These are phyloP conservation scores for Sminthurinus signatus DNA, from an alignment of 1,140 invertebrate species.

Conservation along the genomic window DNA sequence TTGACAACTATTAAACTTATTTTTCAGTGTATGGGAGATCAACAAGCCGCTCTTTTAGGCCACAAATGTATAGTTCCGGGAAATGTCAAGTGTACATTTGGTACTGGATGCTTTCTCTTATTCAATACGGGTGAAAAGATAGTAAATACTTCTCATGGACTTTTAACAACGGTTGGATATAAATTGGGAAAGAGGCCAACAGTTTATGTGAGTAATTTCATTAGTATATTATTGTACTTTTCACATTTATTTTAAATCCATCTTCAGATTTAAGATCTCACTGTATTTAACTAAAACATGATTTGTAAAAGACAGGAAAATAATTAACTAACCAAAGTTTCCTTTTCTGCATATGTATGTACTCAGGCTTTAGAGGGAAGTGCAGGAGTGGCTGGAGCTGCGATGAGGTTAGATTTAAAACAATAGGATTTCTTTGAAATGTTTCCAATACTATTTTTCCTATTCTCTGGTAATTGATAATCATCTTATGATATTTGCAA, in stretches of 20 bases:
- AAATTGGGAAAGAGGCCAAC: no score
- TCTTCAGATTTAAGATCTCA: no score
- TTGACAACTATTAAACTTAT: slow-evolving; percentile 30
- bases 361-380: slow-evolving; percentile 88
- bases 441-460: no score
- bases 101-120: slow-evolving; percentile 92
- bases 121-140: slow-evolving; percentile 80
- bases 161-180: no score
- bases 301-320: no score
- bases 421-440: no score
- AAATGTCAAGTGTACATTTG: slow-evolving; percentile 90
- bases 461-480: no score
- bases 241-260: neutral
- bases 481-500: neutral
- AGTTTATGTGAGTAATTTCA: neutral
- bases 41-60: slow-evolving; percentile 88
- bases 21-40: slow-evolving; percentile 85
- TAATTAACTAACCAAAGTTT: no score
- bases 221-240: neutral
- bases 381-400: slow-evolving; percentile 86
- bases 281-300: no score
- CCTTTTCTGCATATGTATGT: no score
- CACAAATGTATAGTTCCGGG: slow-evolving; percentile 74
- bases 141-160: neutral
- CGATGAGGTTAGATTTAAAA: no score